These are phyloP conservation scores for Theristicus caerulescens DNA, from an alignment of 2,113 vertebrate genomes.

Conservation along the genomic window DNA sequence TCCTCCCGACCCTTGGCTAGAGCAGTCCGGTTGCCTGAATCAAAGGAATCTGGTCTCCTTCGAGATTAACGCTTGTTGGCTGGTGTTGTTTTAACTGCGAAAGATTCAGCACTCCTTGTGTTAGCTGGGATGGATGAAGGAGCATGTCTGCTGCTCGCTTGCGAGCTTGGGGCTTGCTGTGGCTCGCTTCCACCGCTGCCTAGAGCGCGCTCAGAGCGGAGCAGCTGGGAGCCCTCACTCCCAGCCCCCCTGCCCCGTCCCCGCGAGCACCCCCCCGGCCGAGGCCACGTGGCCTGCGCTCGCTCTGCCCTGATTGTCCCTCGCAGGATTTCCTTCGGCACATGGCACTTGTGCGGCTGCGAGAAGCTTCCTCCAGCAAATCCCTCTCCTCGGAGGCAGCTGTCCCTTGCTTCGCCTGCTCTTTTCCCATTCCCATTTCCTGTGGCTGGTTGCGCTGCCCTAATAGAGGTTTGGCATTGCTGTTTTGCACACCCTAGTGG, in stretches of 20 bases:
- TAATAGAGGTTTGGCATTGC: slow-evolving; percentile 75
- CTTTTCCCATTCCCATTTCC: slow-evolving; percentile 73
- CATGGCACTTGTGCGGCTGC: neutral
- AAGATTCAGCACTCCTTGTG: neutral
- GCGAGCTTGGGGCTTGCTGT: neutral
- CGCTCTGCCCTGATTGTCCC: neutral
- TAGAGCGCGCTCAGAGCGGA: neutral
- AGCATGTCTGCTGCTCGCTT: neutral
- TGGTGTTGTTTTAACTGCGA: neutral
- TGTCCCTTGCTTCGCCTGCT: neutral
- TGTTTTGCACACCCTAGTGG: slow-evolving; percentile 74
- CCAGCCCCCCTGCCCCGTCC: neutral
- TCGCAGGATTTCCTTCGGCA: slow-evolving; percentile 13
- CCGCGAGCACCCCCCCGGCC: neutral
- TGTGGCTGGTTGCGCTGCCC: slow-evolving; percentile 71
- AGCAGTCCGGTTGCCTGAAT: neutral
- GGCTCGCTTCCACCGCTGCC: neutral
- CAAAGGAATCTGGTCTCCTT: neutral
- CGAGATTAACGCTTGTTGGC: neutral
- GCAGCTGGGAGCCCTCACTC: neutral
- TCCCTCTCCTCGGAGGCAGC: neutral
- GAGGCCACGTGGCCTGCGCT: neutral
- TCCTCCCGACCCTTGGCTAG: neutral
- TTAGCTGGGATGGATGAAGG: neutral
- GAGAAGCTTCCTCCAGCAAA: slow-evolving; percentile 28